Evolutionary conservation across 2,113 vertebrate genomes (phyloP).

Genomic region (Cinclus cinclus): DNA sequence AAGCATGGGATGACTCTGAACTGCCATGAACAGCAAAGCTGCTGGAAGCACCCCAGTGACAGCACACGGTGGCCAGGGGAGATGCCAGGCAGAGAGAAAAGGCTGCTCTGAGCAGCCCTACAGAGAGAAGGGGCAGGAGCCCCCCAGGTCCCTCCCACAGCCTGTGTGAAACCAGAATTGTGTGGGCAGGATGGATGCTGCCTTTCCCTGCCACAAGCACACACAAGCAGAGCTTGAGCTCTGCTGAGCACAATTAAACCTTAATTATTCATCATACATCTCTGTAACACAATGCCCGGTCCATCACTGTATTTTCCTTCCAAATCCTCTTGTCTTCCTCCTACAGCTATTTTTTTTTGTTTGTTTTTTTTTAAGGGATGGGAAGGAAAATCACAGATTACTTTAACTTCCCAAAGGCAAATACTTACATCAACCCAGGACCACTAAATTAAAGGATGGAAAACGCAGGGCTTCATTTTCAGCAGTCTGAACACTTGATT

Average conservation of each 20-base stretch:
- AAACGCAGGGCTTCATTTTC: background rate
- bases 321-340: background rate
- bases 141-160: background rate
- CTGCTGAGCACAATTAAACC: background rate
- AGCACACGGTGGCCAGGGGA: fast-evolving
- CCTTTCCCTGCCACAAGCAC: background rate
- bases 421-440: background rate
- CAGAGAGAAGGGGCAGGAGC: background rate
- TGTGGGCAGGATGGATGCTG: fast-evolving
- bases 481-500: background rate
- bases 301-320: background rate
- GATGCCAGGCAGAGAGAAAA: background rate
- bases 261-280: background rate
- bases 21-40: background rate
- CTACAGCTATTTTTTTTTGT: background rate
- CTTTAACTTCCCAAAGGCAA: background rate
- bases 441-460: background rate
- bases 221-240: background rate
- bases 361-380: background rate
- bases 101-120: background rate
- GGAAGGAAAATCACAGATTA: background rate
- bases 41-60: background rate
- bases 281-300: background rate
- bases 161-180: background rate
- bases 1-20: fast-evolving